Evolutionary conservation across 2,888 invertebrate species (phyloP).

Genomic region (Alloscopus bannaensis): DNA sequence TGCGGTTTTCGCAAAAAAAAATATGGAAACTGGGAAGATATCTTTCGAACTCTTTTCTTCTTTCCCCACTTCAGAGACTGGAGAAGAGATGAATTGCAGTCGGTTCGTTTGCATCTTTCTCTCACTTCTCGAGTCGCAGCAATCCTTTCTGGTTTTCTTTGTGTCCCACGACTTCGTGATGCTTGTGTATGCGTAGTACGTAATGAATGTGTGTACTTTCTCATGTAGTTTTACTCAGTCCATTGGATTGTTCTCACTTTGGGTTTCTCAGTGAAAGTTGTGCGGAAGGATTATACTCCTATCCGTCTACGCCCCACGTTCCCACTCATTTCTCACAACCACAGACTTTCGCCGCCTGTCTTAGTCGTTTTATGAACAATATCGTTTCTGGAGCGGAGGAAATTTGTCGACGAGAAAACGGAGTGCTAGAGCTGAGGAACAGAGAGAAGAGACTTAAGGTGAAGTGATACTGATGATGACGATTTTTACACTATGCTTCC

Average conservation of each 20-base stretch:
- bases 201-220: background rate
- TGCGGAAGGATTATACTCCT: background rate
- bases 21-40: too few species aligned
- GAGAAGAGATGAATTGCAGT: constrained; percentile 24
- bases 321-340: constrained; percentile 36
- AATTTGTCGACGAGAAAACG: constrained; percentile 5
- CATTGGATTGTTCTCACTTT: constrained; percentile 13
- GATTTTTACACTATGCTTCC: constrained; percentile 5
- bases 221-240: background rate
- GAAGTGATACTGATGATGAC: constrained; percentile 1
- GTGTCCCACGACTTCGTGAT: background rate
- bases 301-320: constrained; percentile 1
- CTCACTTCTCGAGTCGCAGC: too few species aligned
- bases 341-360: constrained; percentile 32
- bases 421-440: background rate
- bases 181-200: background rate
- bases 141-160: background rate
- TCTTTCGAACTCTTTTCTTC: background rate
- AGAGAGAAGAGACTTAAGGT: background rate
- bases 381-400: background rate
- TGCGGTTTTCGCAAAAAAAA: too few species aligned
- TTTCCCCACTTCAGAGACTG: background rate
- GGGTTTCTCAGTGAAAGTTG: background rate
- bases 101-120: constrained; percentile 26
- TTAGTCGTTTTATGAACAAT: constrained; percentile 15